phyloP scores from a whole-genome alignment of 2,797 vertebrate genomes.

The Cuculus canorus region DNA sequence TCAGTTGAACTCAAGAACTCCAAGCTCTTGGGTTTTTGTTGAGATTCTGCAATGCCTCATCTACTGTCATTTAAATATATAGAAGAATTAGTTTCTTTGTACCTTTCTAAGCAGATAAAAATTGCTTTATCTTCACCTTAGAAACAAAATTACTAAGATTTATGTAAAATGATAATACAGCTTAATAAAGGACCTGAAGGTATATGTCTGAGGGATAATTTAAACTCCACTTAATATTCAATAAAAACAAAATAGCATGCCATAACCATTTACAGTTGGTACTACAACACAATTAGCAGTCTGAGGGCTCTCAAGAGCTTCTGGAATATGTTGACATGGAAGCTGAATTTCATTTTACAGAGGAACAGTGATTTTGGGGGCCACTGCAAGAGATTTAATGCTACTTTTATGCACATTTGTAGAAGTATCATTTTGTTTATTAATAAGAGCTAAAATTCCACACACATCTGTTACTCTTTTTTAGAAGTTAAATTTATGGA shows the following conservation, averaged over 20 bases:
- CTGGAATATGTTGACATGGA: neutral
- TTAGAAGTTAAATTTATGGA: neutral
- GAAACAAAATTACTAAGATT: neutral
- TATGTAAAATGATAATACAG: neutral
- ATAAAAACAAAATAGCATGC: conserved; percentile 26
- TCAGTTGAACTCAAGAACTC: neutral
- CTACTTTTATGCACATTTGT: neutral
- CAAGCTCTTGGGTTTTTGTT: neutral
- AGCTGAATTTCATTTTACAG: neutral
- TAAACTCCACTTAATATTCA: conserved; percentile 11
- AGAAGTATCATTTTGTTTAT: neutral
- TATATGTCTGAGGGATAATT: conserved; percentile 15
- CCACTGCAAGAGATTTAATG: neutral
- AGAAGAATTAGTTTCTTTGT: neutral
- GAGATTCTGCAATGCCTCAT: neutral
- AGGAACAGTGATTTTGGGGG: neutral
- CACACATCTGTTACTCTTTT: neutral
- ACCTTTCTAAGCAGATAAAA: neutral
- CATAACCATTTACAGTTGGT: conserved; percentile 17
- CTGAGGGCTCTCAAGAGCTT: neutral
- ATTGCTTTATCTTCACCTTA: neutral
- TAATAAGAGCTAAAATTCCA: neutral
- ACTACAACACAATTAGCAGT: conserved; percentile 37
- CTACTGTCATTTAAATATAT: neutral
- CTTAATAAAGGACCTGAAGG: neutral